Conservation (phyloP, 92 coral and sea anemone genomes). For the Phenganax marumi region DNA sequence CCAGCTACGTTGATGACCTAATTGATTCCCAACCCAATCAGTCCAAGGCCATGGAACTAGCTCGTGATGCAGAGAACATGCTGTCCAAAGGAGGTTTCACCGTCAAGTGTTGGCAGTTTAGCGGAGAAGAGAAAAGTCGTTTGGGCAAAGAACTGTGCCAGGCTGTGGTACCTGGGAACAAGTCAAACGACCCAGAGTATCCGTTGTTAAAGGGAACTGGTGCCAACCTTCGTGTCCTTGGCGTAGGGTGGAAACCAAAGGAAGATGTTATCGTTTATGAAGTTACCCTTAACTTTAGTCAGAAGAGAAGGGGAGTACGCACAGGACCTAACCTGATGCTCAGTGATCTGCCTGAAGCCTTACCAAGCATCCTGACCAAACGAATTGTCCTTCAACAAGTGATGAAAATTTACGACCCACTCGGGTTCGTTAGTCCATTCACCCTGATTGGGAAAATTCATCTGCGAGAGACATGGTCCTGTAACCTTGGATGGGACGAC, state of each 20-base stretch:
- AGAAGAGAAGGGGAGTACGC: conserved; percentile 14
- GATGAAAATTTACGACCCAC: conserved; percentile 63
- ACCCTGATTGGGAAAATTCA: conserved; percentile 58
- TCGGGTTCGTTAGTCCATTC: conserved; percentile 64
- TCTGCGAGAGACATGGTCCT: conserved; percentile 64
- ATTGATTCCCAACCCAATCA: neutral
- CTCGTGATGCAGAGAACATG: conserved; percentile 41
- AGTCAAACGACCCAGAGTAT: neutral
- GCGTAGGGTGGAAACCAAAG: conserved; percentile 60
- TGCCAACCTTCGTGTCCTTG: conserved; percentile 49
- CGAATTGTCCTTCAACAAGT: conserved; percentile 64
- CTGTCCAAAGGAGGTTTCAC: conserved; percentile 35
- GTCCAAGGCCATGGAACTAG: conserved; percentile 27
- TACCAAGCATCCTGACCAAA: conserved; percentile 54
- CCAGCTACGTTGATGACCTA: conserved; percentile 44
- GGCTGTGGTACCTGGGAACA: neutral
- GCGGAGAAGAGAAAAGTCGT: conserved; percentile 2
- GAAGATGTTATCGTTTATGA: conserved; percentile 51
- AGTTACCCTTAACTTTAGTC: conserved; percentile 55
- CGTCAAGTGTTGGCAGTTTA: neutral
- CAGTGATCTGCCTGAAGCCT: conserved; percentile 40
- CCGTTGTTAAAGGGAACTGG: conserved; percentile 34
- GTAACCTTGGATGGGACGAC: conserved; percentile 56
- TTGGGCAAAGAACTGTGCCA: neutral
- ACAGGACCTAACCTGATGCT: conserved; percentile 43